A percentile compares a stretch with the other conserved stretches of the same genome.
Conservation (phyloP, 2,888 invertebrate species). For the Nebria salina region DNA sequence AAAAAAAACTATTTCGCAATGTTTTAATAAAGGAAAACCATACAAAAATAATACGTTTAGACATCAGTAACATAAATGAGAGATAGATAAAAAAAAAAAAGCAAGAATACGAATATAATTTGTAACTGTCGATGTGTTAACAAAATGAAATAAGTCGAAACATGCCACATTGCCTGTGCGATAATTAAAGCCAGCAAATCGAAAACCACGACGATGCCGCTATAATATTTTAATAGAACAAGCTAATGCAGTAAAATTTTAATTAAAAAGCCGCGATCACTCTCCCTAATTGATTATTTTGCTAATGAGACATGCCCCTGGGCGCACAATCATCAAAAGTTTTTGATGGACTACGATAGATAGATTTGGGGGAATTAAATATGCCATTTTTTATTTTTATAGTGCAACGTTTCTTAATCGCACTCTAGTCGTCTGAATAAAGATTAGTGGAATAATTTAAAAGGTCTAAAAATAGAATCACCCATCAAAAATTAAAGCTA, state of each 20-base stretch:
- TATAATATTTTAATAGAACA: slow-evolving; percentile 21
- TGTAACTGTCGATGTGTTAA: slow-evolving; percentile 8
- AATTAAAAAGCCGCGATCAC: slow-evolving; percentile 42
- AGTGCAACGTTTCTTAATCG: neutral
- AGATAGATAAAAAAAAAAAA: slow-evolving; percentile 17
- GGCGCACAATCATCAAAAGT: slow-evolving; percentile 9
- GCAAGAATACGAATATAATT: neutral
- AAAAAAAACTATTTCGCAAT: slow-evolving; percentile 6
- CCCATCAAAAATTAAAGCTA: neutral
- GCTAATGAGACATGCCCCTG: slow-evolving; percentile 30
- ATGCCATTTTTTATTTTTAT: neutral
- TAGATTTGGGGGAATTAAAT: neutral
- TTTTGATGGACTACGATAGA: slow-evolving; percentile 9
- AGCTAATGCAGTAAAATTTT: slow-evolving; percentile 33
- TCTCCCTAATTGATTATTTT: slow-evolving; percentile 39
- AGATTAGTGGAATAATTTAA: too few relatives aligned
- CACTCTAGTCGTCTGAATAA: too few relatives aligned
- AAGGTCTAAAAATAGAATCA: neutral
- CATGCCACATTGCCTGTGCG: neutral
- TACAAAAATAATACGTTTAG: slow-evolving; percentile 27
- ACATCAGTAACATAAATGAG: slow-evolving; percentile 34
- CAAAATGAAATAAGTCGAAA: slow-evolving; percentile 8
- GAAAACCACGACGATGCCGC: neutral
- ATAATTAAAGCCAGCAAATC: slow-evolving; percentile 12
- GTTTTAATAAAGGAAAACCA: slow-evolving; percentile 13